Conservation (phyloP, 53 echinoderm and acorn worm species). For the Actinopyga echinites region DNA sequence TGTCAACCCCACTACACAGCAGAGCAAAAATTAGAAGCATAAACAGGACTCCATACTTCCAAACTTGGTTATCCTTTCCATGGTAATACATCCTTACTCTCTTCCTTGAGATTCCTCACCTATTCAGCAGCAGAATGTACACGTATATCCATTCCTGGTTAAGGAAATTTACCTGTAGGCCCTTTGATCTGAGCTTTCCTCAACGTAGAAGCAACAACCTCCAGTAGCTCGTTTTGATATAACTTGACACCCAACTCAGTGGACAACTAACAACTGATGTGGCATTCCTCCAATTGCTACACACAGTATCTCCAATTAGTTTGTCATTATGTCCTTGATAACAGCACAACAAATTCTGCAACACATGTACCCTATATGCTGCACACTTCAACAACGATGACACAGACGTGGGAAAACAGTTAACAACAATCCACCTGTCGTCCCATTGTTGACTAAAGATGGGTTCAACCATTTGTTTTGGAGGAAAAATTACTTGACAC, state of each 20-base stretch:
- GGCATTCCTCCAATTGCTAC: no score
- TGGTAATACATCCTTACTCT: constrained; percentile 1
- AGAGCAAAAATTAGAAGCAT: not conserved
- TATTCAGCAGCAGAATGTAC: not conserved
- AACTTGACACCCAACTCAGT: no score
- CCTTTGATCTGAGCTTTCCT: no score
- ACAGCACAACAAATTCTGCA: no score
- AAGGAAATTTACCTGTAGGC: no score
- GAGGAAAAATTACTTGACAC: no score
- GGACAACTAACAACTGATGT: no score
- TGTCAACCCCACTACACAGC: not conserved
- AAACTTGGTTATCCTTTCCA: constrained; percentile 1
- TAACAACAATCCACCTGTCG: not conserved
- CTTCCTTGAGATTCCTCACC: not conserved
- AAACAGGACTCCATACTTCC: not conserved
- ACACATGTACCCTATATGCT: not conserved
- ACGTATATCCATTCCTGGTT: not conserved
- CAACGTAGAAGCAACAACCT: no score
- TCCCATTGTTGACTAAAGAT: not conserved
- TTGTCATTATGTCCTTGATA: no score
- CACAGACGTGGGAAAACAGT: constrained; percentile 15
- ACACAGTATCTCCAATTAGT: no score
- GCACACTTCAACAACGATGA: not conserved
- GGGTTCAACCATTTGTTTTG: no score
- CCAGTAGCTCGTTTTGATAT: no score